A percentile compares a stretch with the other conserved stretches of the same genome.
These are phyloP conservation scores for Tetragonula carbonaria DNA, from an alignment of 2,888 invertebrate genomes.

Conservation along the genomic window DNA sequence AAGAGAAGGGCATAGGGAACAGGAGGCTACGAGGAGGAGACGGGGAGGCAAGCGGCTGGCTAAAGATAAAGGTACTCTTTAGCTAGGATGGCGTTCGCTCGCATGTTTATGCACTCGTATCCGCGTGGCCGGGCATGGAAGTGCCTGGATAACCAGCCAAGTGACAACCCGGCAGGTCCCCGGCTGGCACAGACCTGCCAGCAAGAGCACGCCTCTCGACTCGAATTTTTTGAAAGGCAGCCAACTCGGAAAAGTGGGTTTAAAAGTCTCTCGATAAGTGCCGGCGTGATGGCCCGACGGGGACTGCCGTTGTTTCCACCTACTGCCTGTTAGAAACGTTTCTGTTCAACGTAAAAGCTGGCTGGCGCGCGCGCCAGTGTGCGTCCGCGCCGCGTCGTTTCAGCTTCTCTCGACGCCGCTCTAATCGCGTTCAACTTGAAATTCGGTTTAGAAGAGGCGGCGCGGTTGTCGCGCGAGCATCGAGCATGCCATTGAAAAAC, in stretches of 20 bases:
- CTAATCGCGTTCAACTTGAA: constrained; percentile 25
- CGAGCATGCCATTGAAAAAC: neutral
- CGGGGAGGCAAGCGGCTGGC: constrained; percentile 77
- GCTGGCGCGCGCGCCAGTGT: constrained; percentile 17
- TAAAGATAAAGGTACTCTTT: constrained; percentile 83
- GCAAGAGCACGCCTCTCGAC: constrained; percentile 72
- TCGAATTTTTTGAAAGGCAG: constrained; percentile 83
- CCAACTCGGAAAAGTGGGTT: constrained; percentile 83
- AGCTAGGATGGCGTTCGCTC: constrained; percentile 81
- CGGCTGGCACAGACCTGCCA: constrained; percentile 70
- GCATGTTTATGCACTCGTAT: constrained; percentile 84
- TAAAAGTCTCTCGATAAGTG: constrained; percentile 83
- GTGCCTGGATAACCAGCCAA: constrained; percentile 84
- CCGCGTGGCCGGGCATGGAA: constrained; percentile 83
- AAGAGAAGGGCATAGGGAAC: constrained; percentile 42
- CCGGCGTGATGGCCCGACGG: constrained; percentile 69
- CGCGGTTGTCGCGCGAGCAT: neutral
- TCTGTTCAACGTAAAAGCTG: constrained; percentile 42
- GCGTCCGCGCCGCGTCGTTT: constrained; percentile 34
- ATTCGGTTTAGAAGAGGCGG: neutral
- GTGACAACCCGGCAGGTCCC: constrained; percentile 81
- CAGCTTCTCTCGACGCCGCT: neutral
- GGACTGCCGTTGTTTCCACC: constrained; percentile 50
- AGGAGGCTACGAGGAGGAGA: constrained; percentile 37
- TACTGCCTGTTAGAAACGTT: constrained; percentile 51